Base-by-base conservation (phyloP, 2,113 vertebrate genomes). In the Tragelaphus strepsiceros region DNA sequence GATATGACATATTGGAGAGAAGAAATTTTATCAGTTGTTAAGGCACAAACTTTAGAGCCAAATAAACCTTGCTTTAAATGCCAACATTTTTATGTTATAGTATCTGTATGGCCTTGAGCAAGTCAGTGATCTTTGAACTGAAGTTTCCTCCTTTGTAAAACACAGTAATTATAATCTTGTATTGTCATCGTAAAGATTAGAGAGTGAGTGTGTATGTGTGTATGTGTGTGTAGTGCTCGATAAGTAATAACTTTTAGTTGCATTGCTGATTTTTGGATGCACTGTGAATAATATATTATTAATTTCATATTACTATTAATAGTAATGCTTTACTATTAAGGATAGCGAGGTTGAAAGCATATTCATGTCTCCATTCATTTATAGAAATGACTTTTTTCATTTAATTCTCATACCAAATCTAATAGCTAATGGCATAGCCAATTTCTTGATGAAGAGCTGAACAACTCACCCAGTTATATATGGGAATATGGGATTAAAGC, bases 391-490 rank as follows among this genome's bases (percentile, higher is more conserved):
- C 13, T 93, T 95, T 53, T 93, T 54, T 91, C 59, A 88, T 71
- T 96, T 85, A 94, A 62, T 83, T 67, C 53, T 92, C 54, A 87
- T 21, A 83, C 78, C 10, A 97, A 82, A 96, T 15, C 4, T 22
- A 16, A 39, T 56, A 53, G 51, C 43, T 83, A 77, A 82, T 53
- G 11, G 13, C 26, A 61, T 35, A 67, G 21, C 9, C 71, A 95
- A 49, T 93, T 84, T 51, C 64, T 53, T 81, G n/a, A 92, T 87
- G 67, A 93, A 95, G 96, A 80, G 56, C 26, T 96, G 81, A 74
- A 39, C 74, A 74, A 54, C 58, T 84, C 77, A 83, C 8, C 9
- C 6, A 58, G 21, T 7, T 59, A 43, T 39, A 59, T 15, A 35
- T 26, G 35, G 35, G 46, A 84, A 7, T 49, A 56, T 35, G 9